Evolutionary conservation across 2,113 vertebrate species (phyloP).

Genomic region (Eclectus roratus): DNA sequence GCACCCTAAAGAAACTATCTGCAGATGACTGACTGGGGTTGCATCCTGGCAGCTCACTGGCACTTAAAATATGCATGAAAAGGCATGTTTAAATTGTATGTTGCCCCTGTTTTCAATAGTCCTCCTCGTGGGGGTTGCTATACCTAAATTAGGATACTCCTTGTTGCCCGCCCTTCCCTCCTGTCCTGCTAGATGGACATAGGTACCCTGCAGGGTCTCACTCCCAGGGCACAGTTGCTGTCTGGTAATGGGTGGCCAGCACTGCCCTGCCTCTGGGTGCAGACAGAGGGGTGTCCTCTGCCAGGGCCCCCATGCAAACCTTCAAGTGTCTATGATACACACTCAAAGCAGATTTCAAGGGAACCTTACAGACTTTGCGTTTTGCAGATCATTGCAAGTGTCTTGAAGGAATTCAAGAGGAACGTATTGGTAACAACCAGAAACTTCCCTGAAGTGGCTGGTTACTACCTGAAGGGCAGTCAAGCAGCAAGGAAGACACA

Average conservation of each 20-base stretch:
- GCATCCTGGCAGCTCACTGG: not conserved
- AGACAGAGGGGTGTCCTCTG: not conserved
- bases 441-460: not conserved
- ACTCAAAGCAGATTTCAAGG: not conserved
- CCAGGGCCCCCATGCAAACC: accelerated
- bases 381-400: not conserved
- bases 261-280: not conserved
- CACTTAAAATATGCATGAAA: not conserved
- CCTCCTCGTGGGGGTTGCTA: not conserved
- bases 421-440: not conserved
- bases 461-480: not conserved
- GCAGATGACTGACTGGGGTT: not conserved
- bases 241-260: accelerated
- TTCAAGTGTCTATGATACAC: not conserved
- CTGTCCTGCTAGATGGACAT: accelerated
- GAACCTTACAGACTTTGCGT: not conserved
- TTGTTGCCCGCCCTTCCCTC: not conserved
- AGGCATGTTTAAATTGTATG: not conserved
- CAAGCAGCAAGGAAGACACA: not conserved
- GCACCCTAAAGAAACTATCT: not conserved
- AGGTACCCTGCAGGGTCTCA: not conserved
- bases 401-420: not conserved
- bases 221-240: accelerated
- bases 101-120: not conserved
- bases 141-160: not conserved